Percentiles rank a stretch among this genome's conserved stretches.
phyloP scores from a whole-genome alignment of 2,797 vertebrate genomes.

The Crax fasciolata region DNA sequence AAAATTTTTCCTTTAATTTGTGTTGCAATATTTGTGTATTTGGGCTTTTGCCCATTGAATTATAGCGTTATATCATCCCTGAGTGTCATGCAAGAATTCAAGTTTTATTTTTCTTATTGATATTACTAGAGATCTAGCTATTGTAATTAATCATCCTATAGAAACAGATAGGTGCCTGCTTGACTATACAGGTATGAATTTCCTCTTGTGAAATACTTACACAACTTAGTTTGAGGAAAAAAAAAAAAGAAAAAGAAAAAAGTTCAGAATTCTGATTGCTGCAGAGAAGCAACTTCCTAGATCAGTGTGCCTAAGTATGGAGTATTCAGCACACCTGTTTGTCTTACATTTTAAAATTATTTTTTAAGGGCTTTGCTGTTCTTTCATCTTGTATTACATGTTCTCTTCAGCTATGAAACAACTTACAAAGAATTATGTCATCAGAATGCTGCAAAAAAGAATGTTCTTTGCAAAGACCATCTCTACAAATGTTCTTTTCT shows the following conservation, averaged over 20 bases:
- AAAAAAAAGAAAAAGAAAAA: fast-evolving
- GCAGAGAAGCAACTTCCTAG: neutral
- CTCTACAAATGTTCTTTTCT: neutral
- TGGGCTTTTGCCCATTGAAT: neutral
- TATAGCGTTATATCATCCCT: neutral
- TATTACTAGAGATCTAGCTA: neutral
- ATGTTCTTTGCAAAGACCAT: neutral
- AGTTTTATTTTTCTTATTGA: neutral
- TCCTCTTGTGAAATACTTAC: neutral
- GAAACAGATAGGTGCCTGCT: neutral
- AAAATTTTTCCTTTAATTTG: neutral
- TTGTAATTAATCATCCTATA: neutral
- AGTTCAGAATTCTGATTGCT: neutral
- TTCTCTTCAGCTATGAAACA: neutral
- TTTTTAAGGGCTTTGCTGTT: neutral
- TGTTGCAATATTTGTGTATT: neutral
- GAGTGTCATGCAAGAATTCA: neutral
- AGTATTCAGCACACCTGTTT: neutral
- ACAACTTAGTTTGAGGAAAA: neutral
- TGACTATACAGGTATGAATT: neutral
- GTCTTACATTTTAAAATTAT: neutral
- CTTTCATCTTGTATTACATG: neutral
- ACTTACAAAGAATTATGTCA: neutral
- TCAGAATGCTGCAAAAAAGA: neutral
- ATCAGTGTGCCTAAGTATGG: neutral